Evolutionary conservation across 2,797 vertebrate genomes (phyloP), one percentile per base, ranked within the genome.

Genomic region (Natrix natrix): DNA sequence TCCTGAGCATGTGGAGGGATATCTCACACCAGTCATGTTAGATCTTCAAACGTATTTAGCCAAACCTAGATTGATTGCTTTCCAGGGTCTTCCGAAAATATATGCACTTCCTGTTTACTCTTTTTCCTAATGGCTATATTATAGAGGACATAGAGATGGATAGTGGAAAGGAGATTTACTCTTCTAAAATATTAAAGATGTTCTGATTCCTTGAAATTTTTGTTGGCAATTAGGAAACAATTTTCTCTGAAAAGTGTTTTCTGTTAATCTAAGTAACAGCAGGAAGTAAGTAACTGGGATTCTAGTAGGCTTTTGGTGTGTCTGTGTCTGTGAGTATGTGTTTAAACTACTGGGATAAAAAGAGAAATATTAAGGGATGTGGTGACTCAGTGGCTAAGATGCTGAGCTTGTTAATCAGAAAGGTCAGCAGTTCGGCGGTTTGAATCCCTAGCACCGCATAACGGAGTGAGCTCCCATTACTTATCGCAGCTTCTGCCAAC

Each of bases 181-280:
- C 74, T 55, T 90, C 48, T 93, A 92, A 94, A 96, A 95, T 89
- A 94, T 86, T 63, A 93, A 96, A 95, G 93, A 91, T 96, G 63
- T 94, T 94, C 87, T 95, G 96, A 97, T 96, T 96, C 91, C 91
- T 78, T 96, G 86, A 87, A 94, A 91, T 74, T 96, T 91, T 88
- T 93, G 88, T 43, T 92, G 37, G 95, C 95, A 97, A 97, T 97
- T 96, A 94, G 87, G 94, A 96, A 94, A 92, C 94, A 96, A 95
- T 97, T 96, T 96, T 43, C 95, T 94, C 93, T 94, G 93, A 96
- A 95, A 91, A 94, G 86, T 93, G 93, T 93, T 97, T 94, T 95
- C 89, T 96, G 61, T 96, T 96, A 95, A 96, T 97, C 95, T 93
- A 95, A 91, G 86, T 61, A 97, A 91, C 95, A 96, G 94, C 95